Evolutionary conservation across 2,888 invertebrate species (phyloP), one percentile per base, ranked within the genome.

Genomic region (Drosophila prolongata): DNA sequence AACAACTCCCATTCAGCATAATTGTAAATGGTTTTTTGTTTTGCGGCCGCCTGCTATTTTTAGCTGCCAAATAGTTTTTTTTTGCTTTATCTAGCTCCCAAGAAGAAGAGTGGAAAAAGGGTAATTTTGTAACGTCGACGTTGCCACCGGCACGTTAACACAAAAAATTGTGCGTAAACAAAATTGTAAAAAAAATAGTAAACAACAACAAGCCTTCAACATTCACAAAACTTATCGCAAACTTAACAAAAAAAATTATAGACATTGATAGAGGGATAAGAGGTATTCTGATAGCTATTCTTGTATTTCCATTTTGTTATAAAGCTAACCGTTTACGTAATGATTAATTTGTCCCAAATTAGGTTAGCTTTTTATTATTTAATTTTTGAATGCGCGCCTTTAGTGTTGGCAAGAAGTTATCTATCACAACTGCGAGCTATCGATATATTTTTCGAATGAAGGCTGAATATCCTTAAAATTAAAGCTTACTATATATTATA

Each of bases 101-200:
- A 72, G 16, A 71, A 72, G 24, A 69, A 49, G 50, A 44, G 40
- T 49, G 37, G 54, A 66, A 84, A 69, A 74, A 56, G 81, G 76
- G 69, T 78, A 35, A 35, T 34, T 49, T 34, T 34, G 34, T 34
- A 34, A 34, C 35, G 49, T 52, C 67, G 61, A 81, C 87, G 87
- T 69, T 78, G 57, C 50, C 53, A 50, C 64, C 68, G 76, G 80
- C 80, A 81, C 80, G 87, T 81, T 86, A 62, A 49, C 81, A 70
- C 59, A 73, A 74, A 50, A 42, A 60, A 24, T 62, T 62, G 49
- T 49, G 57, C 58, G 78, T 86, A 81, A 81, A 80, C 78, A 86
- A 64, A 76, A 76, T 78, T 83, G 84, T 73, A 80, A 73, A 76
- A 66, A 67, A 52, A 53, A 62, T 13, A 62, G 56, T 53, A 71